Base-by-base conservation (phyloP, 2,797 vertebrate species). In the Percopsis omiscomaycus region DNA sequence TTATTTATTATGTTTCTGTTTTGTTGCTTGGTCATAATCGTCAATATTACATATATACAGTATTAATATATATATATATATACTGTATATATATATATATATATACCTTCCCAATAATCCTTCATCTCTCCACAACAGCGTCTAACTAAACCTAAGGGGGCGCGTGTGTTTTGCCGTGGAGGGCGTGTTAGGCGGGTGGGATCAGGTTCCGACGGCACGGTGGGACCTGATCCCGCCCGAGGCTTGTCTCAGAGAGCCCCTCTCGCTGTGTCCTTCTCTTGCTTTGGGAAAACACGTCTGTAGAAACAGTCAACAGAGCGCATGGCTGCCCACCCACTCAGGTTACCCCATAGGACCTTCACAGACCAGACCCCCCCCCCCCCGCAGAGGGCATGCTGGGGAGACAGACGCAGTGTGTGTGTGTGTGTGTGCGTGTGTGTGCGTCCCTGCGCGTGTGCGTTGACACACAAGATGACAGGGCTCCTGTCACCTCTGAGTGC, bases 271-370 rank as follows among this genome's bases (percentile, higher is more conserved):
- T 82, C 83, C 77, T 80, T 63, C 82, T 88, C 79, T 77, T 92
- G 91, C 91, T 92, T 92, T 92, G 90, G 87, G 89, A 92, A 92
- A 93, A 93, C 91, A 93, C 75, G 87, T 86, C 85, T 92, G 92
- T 92, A 77, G 83, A 83, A 92, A 89, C 90, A 90, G 89, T 90
- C 90, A 93, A 92, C 90, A 91, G 83, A 85, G 87, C 78, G 84
- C 86, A 74, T 68, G 47, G 77, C 72, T 81, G 86, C 78, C 80
- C 61, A 81, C 71, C 79, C 74, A 64, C 88, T 93, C 91, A 55
- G 75, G 87, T 93, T 93, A 89, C 91, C 76, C 81, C 86, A 85
- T 63, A 82, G 86, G 88, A 85, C 76, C 80, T 87, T 79, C 86
- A 64, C 59, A 22, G 22, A 22, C 22, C 48, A 71, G 82, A 69